A percentile compares a stretch with the other conserved stretches of the same genome.
phyloP scores from a whole-genome alignment of 92 coral and sea anemone species.

The Bergia sp. region DNA sequence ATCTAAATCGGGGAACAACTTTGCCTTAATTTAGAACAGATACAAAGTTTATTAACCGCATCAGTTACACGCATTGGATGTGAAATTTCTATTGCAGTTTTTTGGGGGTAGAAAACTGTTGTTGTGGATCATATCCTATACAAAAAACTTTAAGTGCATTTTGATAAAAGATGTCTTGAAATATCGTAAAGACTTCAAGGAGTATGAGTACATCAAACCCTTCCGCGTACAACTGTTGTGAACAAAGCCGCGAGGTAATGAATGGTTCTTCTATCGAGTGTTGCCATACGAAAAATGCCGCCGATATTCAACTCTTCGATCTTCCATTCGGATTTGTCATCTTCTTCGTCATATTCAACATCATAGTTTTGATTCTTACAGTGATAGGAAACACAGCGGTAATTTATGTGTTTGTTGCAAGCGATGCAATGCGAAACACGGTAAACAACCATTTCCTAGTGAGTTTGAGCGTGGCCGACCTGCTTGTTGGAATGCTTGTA shows the following conservation, averaged over 20 bases:
- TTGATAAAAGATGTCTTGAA: not conserved
- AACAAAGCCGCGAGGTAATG: not conserved
- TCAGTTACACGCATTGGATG: too few species aligned
- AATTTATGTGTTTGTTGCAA: conserved; percentile 59
- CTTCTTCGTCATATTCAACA: conserved; percentile 49
- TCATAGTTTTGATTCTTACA: conserved; percentile 48
- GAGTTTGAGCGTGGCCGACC: conserved; percentile 70
- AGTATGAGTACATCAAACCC: not conserved
- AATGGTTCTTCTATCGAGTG: not conserved
- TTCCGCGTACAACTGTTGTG: not conserved
- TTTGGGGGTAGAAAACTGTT: not conserved
- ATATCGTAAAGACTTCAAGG: not conserved
- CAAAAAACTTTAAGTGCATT: not conserved
- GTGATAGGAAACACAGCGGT: conserved; percentile 67
- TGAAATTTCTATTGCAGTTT: too few species aligned
- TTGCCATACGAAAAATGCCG: not conserved
- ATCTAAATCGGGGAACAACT: too few species aligned
- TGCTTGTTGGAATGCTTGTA: conserved; percentile 74
- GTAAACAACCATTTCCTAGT: conserved; percentile 64
- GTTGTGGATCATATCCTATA: not conserved
- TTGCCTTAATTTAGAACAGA: too few species aligned
- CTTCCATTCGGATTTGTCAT: conserved; percentile 59
- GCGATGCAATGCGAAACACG: conserved; percentile 49
- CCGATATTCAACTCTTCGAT: conserved; percentile 53
- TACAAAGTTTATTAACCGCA: too few species aligned